These are phyloP conservation scores for Micromesistius poutassou DNA, from an alignment of 2,797 vertebrate genomes.

Conservation along the genomic window DNA sequence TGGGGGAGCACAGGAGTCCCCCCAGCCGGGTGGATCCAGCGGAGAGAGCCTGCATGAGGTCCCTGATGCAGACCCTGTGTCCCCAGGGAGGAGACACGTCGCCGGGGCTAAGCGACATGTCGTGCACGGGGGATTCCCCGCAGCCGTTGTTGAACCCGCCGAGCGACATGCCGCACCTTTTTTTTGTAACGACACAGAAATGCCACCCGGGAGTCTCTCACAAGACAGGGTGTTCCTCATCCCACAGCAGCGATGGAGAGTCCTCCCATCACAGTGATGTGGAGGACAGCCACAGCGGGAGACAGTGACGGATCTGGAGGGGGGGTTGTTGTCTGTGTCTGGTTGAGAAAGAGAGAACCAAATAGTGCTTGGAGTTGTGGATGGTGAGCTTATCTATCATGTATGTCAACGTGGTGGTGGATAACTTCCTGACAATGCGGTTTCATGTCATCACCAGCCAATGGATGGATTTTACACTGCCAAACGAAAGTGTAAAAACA, in stretches of 20 bases:
- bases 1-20: slow-evolving; percentile 52
- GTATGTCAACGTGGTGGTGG: not conserved
- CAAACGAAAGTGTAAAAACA: not conserved
- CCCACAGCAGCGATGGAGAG: slow-evolving; percentile 74
- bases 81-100: slow-evolving; percentile 17
- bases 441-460: not conserved
- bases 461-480: too few relatives aligned
- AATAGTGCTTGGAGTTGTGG: not conserved
- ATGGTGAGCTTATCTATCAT: not conserved
- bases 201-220: slow-evolving; percentile 52
- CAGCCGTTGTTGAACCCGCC: slow-evolving; percentile 38
- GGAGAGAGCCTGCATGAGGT: slow-evolving; percentile 55
- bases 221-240: slow-evolving; percentile 24
- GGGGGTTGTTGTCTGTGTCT: not conserved
- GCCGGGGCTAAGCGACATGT: slow-evolving; percentile 18
- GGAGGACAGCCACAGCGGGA: slow-evolving; percentile 66
- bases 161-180: slow-evolving; percentile 56
- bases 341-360: not conserved
- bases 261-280: slow-evolving; percentile 74
- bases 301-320: slow-evolving; percentile 42
- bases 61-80: slow-evolving; percentile 47
- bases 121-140: slow-evolving; percentile 29
- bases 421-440: not conserved
- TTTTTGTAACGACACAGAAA: slow-evolving; percentile 61
- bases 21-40: slow-evolving; percentile 17